These are phyloP conservation scores for Trissoscelio sp. DNA, from an alignment of 2,888 invertebrate species.

Conservation along the genomic window DNA sequence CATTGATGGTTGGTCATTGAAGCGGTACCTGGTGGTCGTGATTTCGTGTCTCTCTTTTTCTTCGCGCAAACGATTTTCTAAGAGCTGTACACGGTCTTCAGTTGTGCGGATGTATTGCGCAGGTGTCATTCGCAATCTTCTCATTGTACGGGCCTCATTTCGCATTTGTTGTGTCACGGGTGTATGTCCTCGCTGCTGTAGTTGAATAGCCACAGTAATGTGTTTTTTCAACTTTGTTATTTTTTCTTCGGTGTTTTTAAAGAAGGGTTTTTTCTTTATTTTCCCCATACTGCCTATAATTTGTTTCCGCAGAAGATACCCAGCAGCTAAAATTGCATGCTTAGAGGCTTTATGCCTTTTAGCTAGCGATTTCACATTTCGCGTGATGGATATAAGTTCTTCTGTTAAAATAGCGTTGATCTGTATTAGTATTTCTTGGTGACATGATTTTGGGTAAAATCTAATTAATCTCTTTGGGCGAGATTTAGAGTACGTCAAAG, in stretches of 20 bases:
- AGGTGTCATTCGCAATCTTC: constrained; percentile 11
- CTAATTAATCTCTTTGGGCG: neutral
- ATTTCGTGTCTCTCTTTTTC: neutral
- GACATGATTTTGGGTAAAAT: too few species aligned
- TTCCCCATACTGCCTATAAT: constrained; percentile 12
- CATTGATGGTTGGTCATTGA: constrained; percentile 23
- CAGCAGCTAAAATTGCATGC: constrained; percentile 14
- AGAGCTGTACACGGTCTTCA: neutral
- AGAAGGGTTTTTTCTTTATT: neutral
- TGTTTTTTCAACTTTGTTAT: constrained; percentile 4
- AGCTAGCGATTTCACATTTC: neutral
- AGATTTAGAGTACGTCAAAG: constrained; percentile 11
- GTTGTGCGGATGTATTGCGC: constrained; percentile 15
- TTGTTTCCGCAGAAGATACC: constrained; percentile 12
- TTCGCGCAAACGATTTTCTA: neutral
- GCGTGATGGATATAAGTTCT: neutral
- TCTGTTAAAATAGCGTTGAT: neutral
- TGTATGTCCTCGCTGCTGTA: neutral
- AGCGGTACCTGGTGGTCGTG: neutral
- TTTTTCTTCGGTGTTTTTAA: constrained; percentile 9
- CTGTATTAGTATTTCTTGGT: neutral
- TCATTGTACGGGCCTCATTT: neutral
- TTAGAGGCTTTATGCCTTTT: constrained; percentile 21
- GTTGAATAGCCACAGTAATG: neutral
- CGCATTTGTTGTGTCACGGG: neutral